phyloP scores from a whole-genome alignment of 2,888 invertebrate species.

The Spodoptera picta region DNA sequence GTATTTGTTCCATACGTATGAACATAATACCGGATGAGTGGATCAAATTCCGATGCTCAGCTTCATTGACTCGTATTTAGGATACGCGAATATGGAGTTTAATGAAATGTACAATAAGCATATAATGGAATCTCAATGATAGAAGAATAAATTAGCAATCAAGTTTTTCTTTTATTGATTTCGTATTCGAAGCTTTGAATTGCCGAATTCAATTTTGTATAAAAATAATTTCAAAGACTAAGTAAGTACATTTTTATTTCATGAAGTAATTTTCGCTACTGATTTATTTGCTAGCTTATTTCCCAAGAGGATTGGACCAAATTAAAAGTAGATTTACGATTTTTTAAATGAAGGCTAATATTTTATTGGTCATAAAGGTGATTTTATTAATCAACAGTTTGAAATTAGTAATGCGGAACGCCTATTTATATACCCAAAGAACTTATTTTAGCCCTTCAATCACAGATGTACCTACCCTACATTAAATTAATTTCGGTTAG shows the following conservation, averaged over 20 bases:
- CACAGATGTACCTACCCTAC: conserved; percentile 7
- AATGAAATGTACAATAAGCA: conserved; percentile 16
- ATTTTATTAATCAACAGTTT: too few species aligned
- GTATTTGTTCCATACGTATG: conserved; percentile 40
- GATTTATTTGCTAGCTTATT: too few species aligned
- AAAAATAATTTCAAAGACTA: too few species aligned
- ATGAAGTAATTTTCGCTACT: too few species aligned
- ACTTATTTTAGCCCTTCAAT: conserved; percentile 23
- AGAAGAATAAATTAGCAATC: conserved; percentile 18
- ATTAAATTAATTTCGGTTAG: conserved; percentile 8
- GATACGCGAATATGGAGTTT: conserved; percentile 6
- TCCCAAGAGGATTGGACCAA: too few species aligned
- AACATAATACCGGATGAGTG: conserved; percentile 32
- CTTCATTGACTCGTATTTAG: conserved; percentile 18
- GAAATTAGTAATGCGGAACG: neutral
- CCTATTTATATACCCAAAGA: conserved; percentile 8
- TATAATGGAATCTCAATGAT: conserved; percentile 5
- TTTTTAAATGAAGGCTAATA: too few species aligned
- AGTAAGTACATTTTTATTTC: too few species aligned
- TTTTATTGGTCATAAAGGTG: too few species aligned
- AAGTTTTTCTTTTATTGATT: conserved; percentile 19
- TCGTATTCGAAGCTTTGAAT: conserved; percentile 7
- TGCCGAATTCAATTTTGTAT: too few species aligned
- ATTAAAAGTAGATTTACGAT: neutral
- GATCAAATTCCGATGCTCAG: conserved; percentile 29